Conservation (phyloP, 2,113 vertebrate species). For the Nothobranchius furzeri region DNA sequence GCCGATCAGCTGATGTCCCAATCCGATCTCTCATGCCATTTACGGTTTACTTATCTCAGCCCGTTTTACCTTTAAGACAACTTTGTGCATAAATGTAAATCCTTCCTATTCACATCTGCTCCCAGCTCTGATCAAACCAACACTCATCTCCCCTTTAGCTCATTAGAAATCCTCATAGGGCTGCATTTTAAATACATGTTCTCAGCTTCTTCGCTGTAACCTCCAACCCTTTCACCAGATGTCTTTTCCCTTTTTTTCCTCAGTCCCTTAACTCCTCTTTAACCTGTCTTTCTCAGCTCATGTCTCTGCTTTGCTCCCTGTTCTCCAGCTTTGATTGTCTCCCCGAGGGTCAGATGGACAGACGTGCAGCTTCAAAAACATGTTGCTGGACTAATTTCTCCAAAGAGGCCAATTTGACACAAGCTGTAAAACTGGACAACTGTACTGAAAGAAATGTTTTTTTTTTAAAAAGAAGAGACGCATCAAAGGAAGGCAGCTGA, state of each 20-base stretch:
- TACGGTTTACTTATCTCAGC: constrained; percentile 1
- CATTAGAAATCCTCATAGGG: constrained; percentile 55
- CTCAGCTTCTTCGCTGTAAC: constrained; percentile 16
- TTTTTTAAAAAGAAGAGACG: not conserved
- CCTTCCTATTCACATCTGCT: constrained; percentile 53
- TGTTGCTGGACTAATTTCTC: constrained; percentile 56
- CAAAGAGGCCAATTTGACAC: constrained; percentile 34
- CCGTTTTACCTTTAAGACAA: constrained; percentile 14
- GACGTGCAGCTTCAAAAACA: constrained; percentile 41
- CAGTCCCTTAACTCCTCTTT: constrained; percentile 25
- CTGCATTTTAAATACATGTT: constrained; percentile 28
- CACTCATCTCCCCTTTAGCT: constrained; percentile 42
- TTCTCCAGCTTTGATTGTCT: constrained; percentile 28
- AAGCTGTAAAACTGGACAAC: constrained; percentile 35
- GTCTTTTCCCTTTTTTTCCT: constrained; percentile 30
- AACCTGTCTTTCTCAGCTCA: constrained; percentile 49
- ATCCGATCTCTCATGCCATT: not conserved
- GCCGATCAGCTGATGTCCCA: too few relatives aligned
- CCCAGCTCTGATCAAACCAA: constrained; percentile 39
- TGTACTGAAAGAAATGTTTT: constrained; percentile 33
- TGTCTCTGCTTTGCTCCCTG: constrained; percentile 24
- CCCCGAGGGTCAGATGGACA: constrained; percentile 57
- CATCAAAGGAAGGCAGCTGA: not conserved
- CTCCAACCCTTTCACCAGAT: constrained; percentile 49
- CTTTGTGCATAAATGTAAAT: constrained; percentile 28